phyloP scores from a whole-genome alignment of 2,113 vertebrate species.

The Hystrix brachyura region DNA sequence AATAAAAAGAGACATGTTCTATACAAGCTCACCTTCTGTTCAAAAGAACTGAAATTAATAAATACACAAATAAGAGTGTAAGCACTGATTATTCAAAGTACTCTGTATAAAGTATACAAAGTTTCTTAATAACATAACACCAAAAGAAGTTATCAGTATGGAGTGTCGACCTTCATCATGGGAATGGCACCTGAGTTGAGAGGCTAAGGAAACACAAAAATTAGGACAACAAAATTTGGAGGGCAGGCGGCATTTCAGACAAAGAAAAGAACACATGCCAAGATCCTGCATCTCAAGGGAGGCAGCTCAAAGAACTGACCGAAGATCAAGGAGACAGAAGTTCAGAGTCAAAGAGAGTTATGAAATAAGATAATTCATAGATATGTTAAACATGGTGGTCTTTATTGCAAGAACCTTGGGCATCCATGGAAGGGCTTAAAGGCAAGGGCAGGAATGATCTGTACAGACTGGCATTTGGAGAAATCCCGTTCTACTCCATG shows the following conservation, averaged over 20 bases:
- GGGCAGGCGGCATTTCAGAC: not conserved
- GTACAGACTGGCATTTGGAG: too few species aligned
- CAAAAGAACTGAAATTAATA: not conserved
- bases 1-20: not conserved
- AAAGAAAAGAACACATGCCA: not conserved
- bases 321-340: not conserved
- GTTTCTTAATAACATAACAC: not conserved
- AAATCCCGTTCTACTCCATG: not conserved
- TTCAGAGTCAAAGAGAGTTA: not conserved
- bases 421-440: not conserved
- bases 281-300: not conserved
- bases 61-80: not conserved
- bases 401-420: not conserved
- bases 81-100: not conserved
- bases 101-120: not conserved
- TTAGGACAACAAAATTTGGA: not conserved
- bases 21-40: not conserved
- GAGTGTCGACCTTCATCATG: not conserved
- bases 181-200: not conserved
- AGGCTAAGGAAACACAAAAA: not conserved
- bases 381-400: not conserved
- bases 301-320: not conserved
- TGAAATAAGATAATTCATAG: not conserved
- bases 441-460: fast-evolving
- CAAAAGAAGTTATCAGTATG: not conserved